Evolutionary conservation across 2,888 invertebrate species (phyloP), one percentile per base, ranked within the genome.

Genomic region (Chrysolina oricalcia): DNA sequence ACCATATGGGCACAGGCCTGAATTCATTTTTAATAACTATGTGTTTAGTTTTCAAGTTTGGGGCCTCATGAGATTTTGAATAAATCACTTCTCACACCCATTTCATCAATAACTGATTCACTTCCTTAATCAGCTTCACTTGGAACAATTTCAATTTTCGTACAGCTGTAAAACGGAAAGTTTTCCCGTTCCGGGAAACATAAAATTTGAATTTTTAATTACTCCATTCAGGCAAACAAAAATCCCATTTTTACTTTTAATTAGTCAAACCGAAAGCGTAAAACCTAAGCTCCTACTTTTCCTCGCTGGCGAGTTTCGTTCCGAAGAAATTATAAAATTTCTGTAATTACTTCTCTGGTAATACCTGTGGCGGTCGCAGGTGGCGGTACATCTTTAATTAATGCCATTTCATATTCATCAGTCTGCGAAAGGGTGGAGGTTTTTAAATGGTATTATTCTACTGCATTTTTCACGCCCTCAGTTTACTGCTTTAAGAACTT

Each of bases 321-420:
- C 53, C 11, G 74, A 85, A 86, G 86, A 86, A 87, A 87, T 87
- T 87, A 86, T 85, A 84, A 87, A 88, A 88, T 88, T 88, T 87
- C 87, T 87, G 86, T 87, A 88, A 88, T 88, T 88, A 87, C 87
- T 84, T 83, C 78, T 68, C 77, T 81, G 82, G 85, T 86, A 86
- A 86, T 86, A 85, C 86, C 86, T 86, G 85, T 78, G 82, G 83
- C 82, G 87, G 87, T 84, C 88, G 87, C 88, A 88, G 88, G 88
- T 88, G 88, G 86, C 85, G 85, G 81, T 85, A 86, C 86, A 86
- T 88, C 87, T 88, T 88, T 88, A 88, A 88, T 88, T 88, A 88
- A 88, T 88, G 85, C 86, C 88, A 88, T 88, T 88, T 88, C 88
- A 87, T 88, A 88, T 88, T 88, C 88, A 88, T 88, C 88, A 87